Base-by-base conservation (phyloP, 2,888 invertebrate genomes). In the Furcula furcula region DNA sequence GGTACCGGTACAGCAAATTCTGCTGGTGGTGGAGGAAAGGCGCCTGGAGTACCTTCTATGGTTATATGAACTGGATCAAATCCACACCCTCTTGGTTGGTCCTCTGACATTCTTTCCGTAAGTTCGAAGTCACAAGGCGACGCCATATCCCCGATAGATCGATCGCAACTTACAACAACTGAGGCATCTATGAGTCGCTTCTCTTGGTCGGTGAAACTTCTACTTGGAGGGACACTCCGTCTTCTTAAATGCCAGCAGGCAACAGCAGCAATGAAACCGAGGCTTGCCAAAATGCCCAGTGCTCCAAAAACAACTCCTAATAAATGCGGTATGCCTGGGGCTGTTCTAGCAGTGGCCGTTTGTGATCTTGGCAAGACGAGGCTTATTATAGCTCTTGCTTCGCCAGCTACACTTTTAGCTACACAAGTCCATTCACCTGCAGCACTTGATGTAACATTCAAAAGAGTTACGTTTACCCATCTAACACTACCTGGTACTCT, bases 401-500 rank as follows among this genome's bases (percentile, higher is more conserved):
- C 87, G 14, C 92, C 93, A 19, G 93, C 90, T 5, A 91, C 72
- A 74, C 95, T 96, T 60, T 87, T 91, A 1, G 95, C 95, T 34
- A 93, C 89, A 74, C 97, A 97, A 3, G 94, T 93, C 84, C 97
- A 97, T 57, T 95, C 94, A 5, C 97, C 97, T 5, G 95, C 95
- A 66, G 96, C 95, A 54, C 91, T 90, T 38, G 95, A 94, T 55
- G 94, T 94, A 50, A 95, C 94, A 73, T 96, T 95, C 57, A 93
- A 91, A 34, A 97, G 91, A 28, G 95, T 96, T 31, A 97, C 89
- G 67, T 95, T 96, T 53, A 93, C 94, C 95, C 96, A 96, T 68
- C 88, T 68, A 13, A 90, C 90, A 64, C 86, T 87, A 40, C 87
- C 87, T 15, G 86, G 82, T 31, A 85, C 85, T 69, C 80, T 76